phyloP scores from a whole-genome alignment of 2,888 invertebrate species.

The Ormia ochracea region DNA sequence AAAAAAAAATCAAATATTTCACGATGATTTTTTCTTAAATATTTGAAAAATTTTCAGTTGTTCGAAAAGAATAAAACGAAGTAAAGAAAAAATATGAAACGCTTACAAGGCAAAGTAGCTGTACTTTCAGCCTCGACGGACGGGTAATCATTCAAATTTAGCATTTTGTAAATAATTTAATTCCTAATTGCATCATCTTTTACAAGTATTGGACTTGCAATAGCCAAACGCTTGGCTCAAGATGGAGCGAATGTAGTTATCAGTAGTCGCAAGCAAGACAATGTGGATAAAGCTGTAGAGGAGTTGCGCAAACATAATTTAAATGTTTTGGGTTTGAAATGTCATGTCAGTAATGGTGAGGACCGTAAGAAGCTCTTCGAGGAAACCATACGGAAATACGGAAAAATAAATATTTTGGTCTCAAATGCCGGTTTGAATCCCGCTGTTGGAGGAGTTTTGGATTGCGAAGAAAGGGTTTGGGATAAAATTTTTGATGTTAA shows the following conservation, averaged over 20 bases:
- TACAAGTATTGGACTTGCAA: conserved; percentile 90
- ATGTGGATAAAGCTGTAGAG: conserved; percentile 88
- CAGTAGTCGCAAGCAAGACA: conserved; percentile 91
- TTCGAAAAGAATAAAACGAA: conserved; percentile 44
- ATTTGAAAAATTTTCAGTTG: too few relatives aligned
- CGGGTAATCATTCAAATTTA: conserved; percentile 71
- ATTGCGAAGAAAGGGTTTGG: conserved; percentile 90
- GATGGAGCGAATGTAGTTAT: conserved; percentile 96
- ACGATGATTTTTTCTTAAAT: too few relatives aligned
- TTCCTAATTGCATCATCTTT: not conserved
- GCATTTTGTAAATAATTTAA: not conserved
- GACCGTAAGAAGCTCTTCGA: conserved; percentile 88
- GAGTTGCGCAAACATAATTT: conserved; percentile 84
- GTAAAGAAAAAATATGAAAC: conserved; percentile 70
- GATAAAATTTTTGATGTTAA: conserved; percentile 98
- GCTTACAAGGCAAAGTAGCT: conserved; percentile 87
- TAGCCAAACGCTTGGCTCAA: conserved; percentile 87
- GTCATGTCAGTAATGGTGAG: conserved; percentile 92
- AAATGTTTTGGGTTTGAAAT: conserved; percentile 86
- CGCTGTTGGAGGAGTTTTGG: conserved; percentile 85
- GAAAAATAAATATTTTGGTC: conserved; percentile 94
- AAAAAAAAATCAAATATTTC: too few relatives aligned
- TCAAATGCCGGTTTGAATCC: conserved; percentile 97
- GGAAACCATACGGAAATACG: conserved; percentile 84
- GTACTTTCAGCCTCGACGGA: conserved; percentile 93